A percentile compares a stretch with the other conserved stretches of the same genome.
Evolutionary conservation across 2,888 invertebrate genomes (phyloP).

Genomic region (Helicoverpa assulta): DNA sequence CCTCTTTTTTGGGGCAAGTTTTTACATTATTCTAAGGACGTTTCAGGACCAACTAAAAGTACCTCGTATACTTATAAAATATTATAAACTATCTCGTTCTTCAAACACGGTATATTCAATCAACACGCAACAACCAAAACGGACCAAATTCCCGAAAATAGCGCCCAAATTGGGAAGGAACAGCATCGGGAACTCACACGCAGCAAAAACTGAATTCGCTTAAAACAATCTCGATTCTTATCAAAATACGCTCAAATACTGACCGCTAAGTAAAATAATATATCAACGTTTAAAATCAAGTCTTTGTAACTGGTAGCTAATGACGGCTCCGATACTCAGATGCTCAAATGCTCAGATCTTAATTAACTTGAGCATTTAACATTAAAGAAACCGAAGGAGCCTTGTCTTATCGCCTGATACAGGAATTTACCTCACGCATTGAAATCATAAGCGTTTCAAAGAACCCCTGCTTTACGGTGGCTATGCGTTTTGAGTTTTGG

Average conservation of each 20-base stretch:
- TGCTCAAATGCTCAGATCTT: slow-evolving; percentile 77
- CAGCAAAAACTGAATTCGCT: slow-evolving; percentile 47
- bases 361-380: slow-evolving; percentile 81
- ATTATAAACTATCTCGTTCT: too few relatives aligned
- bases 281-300: slow-evolving; percentile 51
- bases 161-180: background rate
- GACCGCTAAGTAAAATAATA: slow-evolving; percentile 49
- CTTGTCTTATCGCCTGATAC: slow-evolving; percentile 65
- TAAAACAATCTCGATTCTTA: slow-evolving; percentile 40
- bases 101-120: background rate
- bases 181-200: slow-evolving; percentile 47
- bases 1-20: too few relatives aligned
- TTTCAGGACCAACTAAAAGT: too few relatives aligned
- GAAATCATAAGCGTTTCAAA: slow-evolving; percentile 89
- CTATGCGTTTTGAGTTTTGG: slow-evolving; percentile 22
- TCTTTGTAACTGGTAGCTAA: slow-evolving; percentile 63
- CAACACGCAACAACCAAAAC: background rate
- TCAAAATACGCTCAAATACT: slow-evolving; percentile 37
- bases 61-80: too few relatives aligned
- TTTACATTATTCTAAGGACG: too few relatives aligned
- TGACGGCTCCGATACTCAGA: slow-evolving; percentile 58
- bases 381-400: slow-evolving; percentile 69
- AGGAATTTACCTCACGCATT: slow-evolving; percentile 86
- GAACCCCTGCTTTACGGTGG: slow-evolving; percentile 72
- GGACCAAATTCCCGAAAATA: background rate